A percentile compares a stretch with the other conserved stretches of the same genome.
These are phyloP conservation scores for Cryptus viduatorius DNA, from an alignment of 2,888 invertebrate species.

Conservation along the genomic window DNA sequence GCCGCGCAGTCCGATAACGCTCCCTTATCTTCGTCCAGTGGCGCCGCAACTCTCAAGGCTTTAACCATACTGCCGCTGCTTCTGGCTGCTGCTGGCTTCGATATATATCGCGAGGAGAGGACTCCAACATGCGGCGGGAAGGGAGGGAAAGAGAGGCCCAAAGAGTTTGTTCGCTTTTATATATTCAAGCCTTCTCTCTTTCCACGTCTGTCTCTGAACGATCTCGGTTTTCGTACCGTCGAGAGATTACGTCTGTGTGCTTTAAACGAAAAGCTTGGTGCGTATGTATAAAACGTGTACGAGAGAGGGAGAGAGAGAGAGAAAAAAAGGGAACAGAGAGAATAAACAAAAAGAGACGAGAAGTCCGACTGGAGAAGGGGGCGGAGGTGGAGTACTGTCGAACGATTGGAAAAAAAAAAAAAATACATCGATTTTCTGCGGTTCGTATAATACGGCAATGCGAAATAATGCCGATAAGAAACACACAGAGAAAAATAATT, in stretches of 20 bases:
- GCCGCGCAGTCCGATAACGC: constrained; percentile 84
- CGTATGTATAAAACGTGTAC: constrained; percentile 4
- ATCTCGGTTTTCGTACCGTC: constrained; percentile 38
- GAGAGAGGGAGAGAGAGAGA: too few relatives aligned
- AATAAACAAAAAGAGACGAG: not conserved
- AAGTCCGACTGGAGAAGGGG: not conserved
- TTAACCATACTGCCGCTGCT: constrained; percentile 66
- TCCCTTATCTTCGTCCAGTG: constrained; percentile 85
- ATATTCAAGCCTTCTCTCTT: constrained; percentile 53
- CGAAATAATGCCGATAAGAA: constrained; percentile 53
- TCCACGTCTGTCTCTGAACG: constrained; percentile 31
- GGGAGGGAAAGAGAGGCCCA: constrained; percentile 1
- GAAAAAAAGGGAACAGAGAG: not conserved
- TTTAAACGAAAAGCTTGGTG: not conserved
- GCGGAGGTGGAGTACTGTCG: constrained; percentile 18
- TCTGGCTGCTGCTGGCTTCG: constrained; percentile 42
- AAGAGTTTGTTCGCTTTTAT: constrained; percentile 52
- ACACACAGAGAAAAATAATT: constrained; percentile 50
- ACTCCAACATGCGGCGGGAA: not conserved
- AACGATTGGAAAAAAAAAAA: constrained; percentile 55
- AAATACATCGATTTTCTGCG: constrained; percentile 52
- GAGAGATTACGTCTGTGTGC: not conserved
- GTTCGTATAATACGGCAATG: constrained; percentile 62
- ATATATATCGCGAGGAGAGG: constrained; percentile 46
- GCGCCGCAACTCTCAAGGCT: constrained; percentile 85